These are phyloP conservation scores for Chaitophorus viminalis DNA, from an alignment of 2,888 invertebrate genomes.

Conservation along the genomic window DNA sequence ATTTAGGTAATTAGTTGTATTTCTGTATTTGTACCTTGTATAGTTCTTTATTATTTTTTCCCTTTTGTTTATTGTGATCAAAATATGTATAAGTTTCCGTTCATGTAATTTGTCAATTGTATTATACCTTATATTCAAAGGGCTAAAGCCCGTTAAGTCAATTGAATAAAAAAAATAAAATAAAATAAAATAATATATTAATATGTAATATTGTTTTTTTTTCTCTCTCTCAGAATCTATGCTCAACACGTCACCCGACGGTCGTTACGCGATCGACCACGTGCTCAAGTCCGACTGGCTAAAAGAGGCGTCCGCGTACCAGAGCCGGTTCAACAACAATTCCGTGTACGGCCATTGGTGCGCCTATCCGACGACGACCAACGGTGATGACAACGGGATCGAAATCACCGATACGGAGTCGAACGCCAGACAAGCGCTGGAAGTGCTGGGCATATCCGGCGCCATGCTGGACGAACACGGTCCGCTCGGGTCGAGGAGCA, in stretches of 20 bases:
- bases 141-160: too few relatives aligned
- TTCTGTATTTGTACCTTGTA: too few relatives aligned
- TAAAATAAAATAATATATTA: too few relatives aligned
- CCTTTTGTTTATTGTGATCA: too few relatives aligned
- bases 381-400: conserved; percentile 60
- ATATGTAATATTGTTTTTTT: not conserved
- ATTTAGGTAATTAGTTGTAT: too few relatives aligned
- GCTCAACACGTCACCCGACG: conserved; percentile 69
- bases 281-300: conserved; percentile 72
- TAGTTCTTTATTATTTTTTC: too few relatives aligned
- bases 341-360: conserved; percentile 64
- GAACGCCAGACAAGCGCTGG: conserved; percentile 66
- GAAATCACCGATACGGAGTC: conserved; percentile 66
- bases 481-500: conserved; percentile 73
- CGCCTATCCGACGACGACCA: conserved; percentile 65
- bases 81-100: too few relatives aligned
- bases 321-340: conserved; percentile 63
- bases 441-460: conserved; percentile 72
- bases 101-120: too few relatives aligned
- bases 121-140: too few relatives aligned
- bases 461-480: conserved; percentile 72
- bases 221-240: conserved; percentile 69
- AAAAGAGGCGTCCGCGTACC: conserved; percentile 66
- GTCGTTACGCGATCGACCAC: conserved; percentile 69
- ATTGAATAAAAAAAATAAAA: too few relatives aligned